Evolutionary conservation across 2,888 invertebrate genomes (phyloP).

Genomic region (Drosophila crucigera): DNA sequence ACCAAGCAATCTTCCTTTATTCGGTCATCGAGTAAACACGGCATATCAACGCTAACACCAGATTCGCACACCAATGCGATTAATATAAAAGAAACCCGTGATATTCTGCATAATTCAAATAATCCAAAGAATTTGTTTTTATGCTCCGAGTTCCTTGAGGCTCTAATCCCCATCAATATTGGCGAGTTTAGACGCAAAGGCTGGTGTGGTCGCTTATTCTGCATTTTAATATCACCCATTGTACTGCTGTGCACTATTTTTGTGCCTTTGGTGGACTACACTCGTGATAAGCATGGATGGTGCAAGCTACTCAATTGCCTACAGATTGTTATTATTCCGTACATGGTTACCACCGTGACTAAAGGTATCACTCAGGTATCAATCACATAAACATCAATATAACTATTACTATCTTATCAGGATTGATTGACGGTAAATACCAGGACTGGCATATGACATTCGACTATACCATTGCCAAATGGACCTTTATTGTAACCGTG

Average conservation of each 20-base stretch:
- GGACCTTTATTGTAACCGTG: constrained; percentile 34
- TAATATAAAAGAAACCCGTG: constrained; percentile 20
- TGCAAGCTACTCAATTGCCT: constrained; percentile 76
- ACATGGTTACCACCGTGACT: constrained; percentile 25
- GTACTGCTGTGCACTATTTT: constrained; percentile 38
- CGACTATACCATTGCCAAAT: constrained; percentile 8
- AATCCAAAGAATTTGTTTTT: constrained; percentile 56
- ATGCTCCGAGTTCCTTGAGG: constrained; percentile 51
- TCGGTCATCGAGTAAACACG: background rate
- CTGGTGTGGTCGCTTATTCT: constrained; percentile 13
- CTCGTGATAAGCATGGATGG: constrained; percentile 75
- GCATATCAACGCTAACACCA: background rate
- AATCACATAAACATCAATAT: background rate
- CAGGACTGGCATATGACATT: constrained; percentile 24
- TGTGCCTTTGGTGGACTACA: constrained; percentile 73
- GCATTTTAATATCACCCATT: constrained; percentile 55
- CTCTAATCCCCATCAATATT: constrained; percentile 59
- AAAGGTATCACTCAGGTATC: background rate
- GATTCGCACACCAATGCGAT: background rate
- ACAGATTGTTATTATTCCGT: constrained; percentile 65
- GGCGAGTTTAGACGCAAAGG: constrained; percentile 47
- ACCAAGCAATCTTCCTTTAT: background rate
- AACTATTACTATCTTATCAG: constrained; percentile 7
- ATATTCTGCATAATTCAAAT: constrained; percentile 21
- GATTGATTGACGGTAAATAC: constrained; percentile 18